A percentile compares a stretch with the other conserved stretches of the same genome.
Conservation (phyloP, 2,888 invertebrate genomes). For the Helobdella robusta region DNA sequence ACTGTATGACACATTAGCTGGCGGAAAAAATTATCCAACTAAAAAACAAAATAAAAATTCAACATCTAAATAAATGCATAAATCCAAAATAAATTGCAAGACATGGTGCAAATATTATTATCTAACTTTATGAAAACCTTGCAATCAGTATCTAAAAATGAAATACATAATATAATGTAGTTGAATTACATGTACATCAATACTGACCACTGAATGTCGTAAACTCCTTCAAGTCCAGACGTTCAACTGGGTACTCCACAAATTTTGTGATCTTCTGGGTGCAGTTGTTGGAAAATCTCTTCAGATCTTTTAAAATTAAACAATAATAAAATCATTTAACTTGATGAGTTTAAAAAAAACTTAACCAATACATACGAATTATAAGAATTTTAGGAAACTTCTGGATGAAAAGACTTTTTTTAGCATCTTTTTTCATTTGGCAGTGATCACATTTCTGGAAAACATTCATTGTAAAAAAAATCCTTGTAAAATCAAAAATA, state of each 20-base stretch:
- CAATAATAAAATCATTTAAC: neutral
- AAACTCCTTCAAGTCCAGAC: conserved; percentile 6
- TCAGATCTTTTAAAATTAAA: conserved; percentile 9
- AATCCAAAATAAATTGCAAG: too few species aligned
- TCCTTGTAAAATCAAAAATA: neutral
- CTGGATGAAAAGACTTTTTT: conserved; percentile 84
- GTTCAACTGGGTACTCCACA: conserved; percentile 4
- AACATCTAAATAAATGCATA: too few species aligned
- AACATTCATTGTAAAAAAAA: neutral
- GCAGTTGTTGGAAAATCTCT: conserved; percentile 18
- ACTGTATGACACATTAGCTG: conserved; percentile 13
- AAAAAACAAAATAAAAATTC: neutral
- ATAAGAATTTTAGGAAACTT: conserved; percentile 78
- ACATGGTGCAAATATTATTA: too few species aligned
- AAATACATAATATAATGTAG: too few species aligned
- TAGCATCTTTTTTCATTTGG: conserved; percentile 78
- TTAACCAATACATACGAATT: conserved; percentile 31
- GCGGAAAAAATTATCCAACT: neutral
- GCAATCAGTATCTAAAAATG: too few species aligned
- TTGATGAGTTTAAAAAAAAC: neutral
- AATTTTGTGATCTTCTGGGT: neutral
- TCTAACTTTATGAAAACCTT: too few species aligned
- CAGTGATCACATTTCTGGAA: conserved; percentile 78
- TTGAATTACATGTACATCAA: neutral
- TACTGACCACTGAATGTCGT: neutral